phyloP scores from a whole-genome alignment of 2,888 invertebrate species.

The Poecilobothrus nobilitatus region DNA sequence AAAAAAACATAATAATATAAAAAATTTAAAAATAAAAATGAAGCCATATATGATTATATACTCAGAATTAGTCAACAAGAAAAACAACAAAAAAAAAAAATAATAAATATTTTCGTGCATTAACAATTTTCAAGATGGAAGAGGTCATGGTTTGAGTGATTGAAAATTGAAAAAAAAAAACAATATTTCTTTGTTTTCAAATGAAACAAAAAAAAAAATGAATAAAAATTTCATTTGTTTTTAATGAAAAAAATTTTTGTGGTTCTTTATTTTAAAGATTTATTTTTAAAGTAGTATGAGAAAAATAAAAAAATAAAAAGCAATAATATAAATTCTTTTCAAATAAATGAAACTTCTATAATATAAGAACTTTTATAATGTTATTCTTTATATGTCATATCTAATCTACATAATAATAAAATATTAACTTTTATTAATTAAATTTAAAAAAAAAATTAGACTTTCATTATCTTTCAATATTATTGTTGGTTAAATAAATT shows the following conservation, averaged over 20 bases:
- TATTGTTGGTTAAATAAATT: no score
- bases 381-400: no score
- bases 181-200: background rate
- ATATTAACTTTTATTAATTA: no score
- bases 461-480: no score
- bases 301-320: no score
- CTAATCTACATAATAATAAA: no score
- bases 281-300: background rate
- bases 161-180: background rate
- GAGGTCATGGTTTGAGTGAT: conserved; percentile 6
- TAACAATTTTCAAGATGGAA: conserved; percentile 1
- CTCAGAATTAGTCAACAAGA: background rate
- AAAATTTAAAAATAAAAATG: background rate
- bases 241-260: background rate
- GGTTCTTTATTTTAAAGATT: background rate
- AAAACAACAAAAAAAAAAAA: background rate
- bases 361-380: no score
- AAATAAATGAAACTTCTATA: no score
- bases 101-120: background rate
- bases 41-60: conserved; percentile 4
- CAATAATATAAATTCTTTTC: no score
- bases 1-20: no score
- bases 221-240: background rate
- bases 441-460: no score
- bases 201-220: background rate